Evolutionary conservation across 1,140 invertebrate genomes (phyloP).

Genomic region (Gonioctena quinquepunctata): DNA sequence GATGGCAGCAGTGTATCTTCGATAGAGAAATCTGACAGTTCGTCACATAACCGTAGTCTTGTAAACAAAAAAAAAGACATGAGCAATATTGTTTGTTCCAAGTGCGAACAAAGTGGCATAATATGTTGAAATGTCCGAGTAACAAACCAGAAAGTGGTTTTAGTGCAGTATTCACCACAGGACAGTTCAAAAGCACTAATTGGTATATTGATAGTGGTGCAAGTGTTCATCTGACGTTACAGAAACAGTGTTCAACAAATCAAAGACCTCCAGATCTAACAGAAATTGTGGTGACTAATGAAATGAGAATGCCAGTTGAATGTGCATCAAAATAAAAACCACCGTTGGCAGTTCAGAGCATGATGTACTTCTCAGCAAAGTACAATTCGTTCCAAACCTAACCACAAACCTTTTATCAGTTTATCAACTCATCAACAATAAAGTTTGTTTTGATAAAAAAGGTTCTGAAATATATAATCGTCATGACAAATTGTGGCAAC

Average conservation of each 20-base stretch:
- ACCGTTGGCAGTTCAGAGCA: not conserved
- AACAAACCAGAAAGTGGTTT: not conserved
- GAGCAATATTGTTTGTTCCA: not conserved
- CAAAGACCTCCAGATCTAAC: slow-evolving; percentile 19
- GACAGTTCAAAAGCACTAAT: slow-evolving; percentile 8
- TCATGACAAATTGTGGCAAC: slow-evolving; percentile 25
- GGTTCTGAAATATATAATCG: slow-evolving; percentile 23
- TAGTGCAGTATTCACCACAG: slow-evolving; percentile 15
- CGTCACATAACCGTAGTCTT: not conserved
- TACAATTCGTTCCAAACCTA: slow-evolving; percentile 17
- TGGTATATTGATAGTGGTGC: slow-evolving; percentile 24
- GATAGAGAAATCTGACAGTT: not conserved
- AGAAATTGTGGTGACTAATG: slow-evolving; percentile 32
- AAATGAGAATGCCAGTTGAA: slow-evolving; percentile 6
- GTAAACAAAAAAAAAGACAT: not conserved
- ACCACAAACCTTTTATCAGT: slow-evolving; percentile 26
- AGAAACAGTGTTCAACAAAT: slow-evolving; percentile 55
- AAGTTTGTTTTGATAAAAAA: slow-evolving; percentile 25
- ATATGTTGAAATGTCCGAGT: not conserved
- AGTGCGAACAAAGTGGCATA: not conserved
- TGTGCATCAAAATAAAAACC: slow-evolving; percentile 1
- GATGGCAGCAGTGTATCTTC: not conserved
- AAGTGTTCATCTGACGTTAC: slow-evolving; percentile 12
- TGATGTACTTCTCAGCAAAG: not conserved
- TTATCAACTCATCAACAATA: slow-evolving; percentile 18